Base-by-base conservation (phyloP, 2,797 vertebrate species). In the Cryptoprocta ferox region DNA sequence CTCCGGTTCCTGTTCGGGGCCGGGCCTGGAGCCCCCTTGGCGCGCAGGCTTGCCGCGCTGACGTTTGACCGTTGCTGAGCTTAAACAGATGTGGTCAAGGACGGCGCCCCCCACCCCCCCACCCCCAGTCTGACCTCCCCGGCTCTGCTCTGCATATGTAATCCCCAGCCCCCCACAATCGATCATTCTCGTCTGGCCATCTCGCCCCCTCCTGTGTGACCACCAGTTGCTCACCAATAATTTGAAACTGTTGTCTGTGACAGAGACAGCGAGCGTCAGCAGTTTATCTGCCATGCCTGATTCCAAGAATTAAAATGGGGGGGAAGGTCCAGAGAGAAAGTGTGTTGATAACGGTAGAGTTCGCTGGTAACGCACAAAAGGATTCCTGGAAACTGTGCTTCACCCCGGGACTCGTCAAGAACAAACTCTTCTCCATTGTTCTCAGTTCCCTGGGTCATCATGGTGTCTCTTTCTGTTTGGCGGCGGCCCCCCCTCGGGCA, bases 401-500 rank as follows among this genome's bases (percentile, higher is more conserved):
- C 26, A 8, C 32, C 26, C 30, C 0, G 18, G 61, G 35, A 6
- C 11, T 6, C 1, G 37, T 18, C 2, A 28, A 59, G 35, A 16
- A 11, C 6, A 6, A 26, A 32, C n/a, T 0, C n/a, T 28, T 3
- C 16, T 2, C 24, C 42, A 0, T 2, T 0, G 1, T 8, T 9
- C 86, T 0, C 10, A 2, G 70, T 3, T 5, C 19, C 35, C 53
- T 5, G 5, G 10, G 0, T 16, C 21, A 0, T 10, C 32, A 0
- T 0, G 2, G 18, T 0, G 3, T 19, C 70, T 32, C 14, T 63
- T 14, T 50, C 53, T 2, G 21, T 28, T 18, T 5, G 0, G 3
- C 0, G 42, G 15, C 11, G 70, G 76, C 13, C 68, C 10, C 59
- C 50, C 32, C 2, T 4, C 1, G 18, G 19, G 4, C 18, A 0